Evolutionary conservation across 2,888 invertebrate species (phyloP).

Genomic region (Odontothrips loti): DNA sequence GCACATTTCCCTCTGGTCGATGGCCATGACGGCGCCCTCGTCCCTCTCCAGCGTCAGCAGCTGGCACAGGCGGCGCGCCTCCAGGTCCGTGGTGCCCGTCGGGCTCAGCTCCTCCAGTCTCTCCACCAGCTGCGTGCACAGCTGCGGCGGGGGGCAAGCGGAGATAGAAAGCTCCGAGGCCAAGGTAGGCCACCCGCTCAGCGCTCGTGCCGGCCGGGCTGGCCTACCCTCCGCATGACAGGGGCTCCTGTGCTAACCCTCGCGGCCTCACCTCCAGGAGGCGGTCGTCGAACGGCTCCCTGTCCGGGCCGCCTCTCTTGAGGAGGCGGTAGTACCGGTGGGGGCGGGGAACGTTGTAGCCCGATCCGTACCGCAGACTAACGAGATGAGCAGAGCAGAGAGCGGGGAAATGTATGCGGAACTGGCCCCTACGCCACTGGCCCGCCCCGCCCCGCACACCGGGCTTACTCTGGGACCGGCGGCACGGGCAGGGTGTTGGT

Average conservation of each 20-base stretch:
- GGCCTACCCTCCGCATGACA: not conserved
- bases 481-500: not conserved
- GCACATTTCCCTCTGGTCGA: not conserved
- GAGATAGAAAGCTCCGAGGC: too few relatives aligned
- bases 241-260: too few relatives aligned
- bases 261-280: not conserved
- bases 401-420: too few relatives aligned
- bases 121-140: not conserved
- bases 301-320: not conserved
- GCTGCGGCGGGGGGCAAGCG: not conserved
- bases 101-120: not conserved
- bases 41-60: not conserved
- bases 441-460: not conserved
- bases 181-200: too few relatives aligned
- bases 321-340: slow-evolving; percentile 2
- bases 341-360: not conserved
- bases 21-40: not conserved
- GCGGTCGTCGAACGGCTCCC: not conserved
- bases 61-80: slow-evolving; percentile 16
- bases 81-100: not conserved
- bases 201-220: too few relatives aligned
- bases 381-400: not conserved
- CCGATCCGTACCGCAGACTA: slow-evolving; percentile 2
- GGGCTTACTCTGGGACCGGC: not conserved
- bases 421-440: not conserved